A percentile compares a stretch with the other conserved stretches of the same genome.
Evolutionary conservation across 1,140 invertebrate species (phyloP).

Genomic region (Agrilus planipennis): DNA sequence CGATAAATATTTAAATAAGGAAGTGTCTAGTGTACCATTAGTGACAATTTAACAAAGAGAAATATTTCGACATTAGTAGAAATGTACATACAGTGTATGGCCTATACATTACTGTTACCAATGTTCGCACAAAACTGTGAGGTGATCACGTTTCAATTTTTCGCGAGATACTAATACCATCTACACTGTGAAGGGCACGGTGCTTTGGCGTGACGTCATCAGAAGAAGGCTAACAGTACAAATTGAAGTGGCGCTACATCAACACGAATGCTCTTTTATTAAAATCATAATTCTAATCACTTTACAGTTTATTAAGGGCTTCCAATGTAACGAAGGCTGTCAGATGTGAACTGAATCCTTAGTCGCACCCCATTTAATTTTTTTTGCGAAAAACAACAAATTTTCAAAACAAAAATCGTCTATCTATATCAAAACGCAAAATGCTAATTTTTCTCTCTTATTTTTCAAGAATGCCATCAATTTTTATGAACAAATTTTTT

Average conservation of each 20-base stretch:
- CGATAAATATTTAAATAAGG: too few relatives aligned
- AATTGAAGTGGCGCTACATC: background rate
- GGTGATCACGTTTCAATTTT: too few relatives aligned
- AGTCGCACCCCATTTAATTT: background rate
- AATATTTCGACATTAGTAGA: too few relatives aligned
- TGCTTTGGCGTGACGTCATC: background rate
- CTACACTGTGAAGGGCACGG: too few relatives aligned
- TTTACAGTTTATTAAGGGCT: background rate
- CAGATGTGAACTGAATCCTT: background rate
- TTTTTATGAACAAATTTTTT: background rate
- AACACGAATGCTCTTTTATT: background rate
- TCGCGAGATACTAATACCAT: too few relatives aligned
- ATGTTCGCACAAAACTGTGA: too few relatives aligned
- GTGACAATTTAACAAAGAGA: too few relatives aligned
- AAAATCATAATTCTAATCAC: too few relatives aligned
- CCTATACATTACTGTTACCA: too few relatives aligned
- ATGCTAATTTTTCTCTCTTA: background rate
- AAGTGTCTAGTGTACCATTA: too few relatives aligned
- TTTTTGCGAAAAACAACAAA: background rate
- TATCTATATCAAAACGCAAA: background rate
- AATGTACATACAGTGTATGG: too few relatives aligned
- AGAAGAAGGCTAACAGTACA: background rate
- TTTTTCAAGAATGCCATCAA: background rate
- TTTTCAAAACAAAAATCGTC: background rate
- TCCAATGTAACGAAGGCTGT: background rate